These are phyloP conservation scores for Halcyon senegalensis DNA, from an alignment of 2,113 vertebrate genomes.

Conservation along the genomic window DNA sequence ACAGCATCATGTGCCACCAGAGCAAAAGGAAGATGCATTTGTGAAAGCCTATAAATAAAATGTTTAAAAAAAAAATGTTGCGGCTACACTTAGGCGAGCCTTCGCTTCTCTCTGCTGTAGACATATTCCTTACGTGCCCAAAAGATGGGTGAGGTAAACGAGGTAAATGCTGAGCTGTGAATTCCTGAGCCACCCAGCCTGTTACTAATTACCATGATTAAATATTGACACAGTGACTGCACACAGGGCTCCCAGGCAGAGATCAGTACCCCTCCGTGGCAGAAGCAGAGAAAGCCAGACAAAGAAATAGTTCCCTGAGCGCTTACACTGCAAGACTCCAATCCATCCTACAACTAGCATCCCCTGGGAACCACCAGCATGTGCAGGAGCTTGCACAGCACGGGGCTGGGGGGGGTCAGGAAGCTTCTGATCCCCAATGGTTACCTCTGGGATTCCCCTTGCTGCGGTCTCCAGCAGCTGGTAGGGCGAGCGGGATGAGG, in stretches of 20 bases:
- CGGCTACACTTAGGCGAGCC: not conserved
- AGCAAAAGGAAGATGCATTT: not conserved
- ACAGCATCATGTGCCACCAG: not conserved
- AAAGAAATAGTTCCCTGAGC: not conserved
- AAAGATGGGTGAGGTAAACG: not conserved
- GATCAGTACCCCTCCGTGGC: not conserved
- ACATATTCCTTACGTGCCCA: not conserved
- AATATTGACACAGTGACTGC: conserved; percentile 60
- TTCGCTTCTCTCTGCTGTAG: not conserved
- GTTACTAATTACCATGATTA: conserved; percentile 55
- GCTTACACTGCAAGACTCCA: not conserved
- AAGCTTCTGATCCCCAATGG: not conserved
- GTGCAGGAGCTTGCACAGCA: not conserved
- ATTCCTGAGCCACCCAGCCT: conserved; percentile 50
- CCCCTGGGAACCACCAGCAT: not conserved
- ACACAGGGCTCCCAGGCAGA: conserved; percentile 30
- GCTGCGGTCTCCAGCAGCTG: not conserved
- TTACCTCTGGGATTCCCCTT: not conserved
- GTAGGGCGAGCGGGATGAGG: fast-evolving
- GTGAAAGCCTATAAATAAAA: not conserved
- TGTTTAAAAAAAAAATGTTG: fast-evolving
- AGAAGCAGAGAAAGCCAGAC: not conserved
- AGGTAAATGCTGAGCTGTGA: conserved; percentile 42
- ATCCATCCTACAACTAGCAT: not conserved
- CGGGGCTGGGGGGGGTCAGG: not conserved